phyloP scores from a whole-genome alignment of 2,888 invertebrate species.

The Chironomus riparius region DNA sequence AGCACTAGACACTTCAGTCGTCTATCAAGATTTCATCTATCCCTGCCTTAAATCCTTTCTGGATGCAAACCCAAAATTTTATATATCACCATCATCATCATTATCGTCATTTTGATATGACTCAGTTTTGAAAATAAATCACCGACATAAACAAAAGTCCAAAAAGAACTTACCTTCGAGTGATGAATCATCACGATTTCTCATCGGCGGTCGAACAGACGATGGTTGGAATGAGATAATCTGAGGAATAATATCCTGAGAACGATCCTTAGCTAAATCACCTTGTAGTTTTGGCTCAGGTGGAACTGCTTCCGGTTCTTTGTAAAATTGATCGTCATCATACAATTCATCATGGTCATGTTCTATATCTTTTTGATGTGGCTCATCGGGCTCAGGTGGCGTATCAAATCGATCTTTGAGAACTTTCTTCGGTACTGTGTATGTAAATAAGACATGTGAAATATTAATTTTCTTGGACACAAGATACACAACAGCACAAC shows the following conservation, averaged over 20 bases:
- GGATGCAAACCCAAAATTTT: too few species aligned
- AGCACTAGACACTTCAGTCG: too few species aligned
- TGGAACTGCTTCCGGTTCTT: constrained; percentile 49
- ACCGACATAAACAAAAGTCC: not conserved
- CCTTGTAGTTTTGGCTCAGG: constrained; percentile 44
- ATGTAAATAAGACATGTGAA: too few species aligned
- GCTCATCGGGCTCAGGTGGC: constrained; percentile 68
- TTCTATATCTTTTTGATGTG: constrained; percentile 44
- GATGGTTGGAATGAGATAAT: not conserved
- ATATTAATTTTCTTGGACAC: too few species aligned
- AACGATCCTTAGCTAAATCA: constrained; percentile 33
- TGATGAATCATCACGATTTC: constrained; percentile 1
- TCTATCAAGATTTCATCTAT: too few species aligned
- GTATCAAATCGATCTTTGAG: constrained; percentile 75
- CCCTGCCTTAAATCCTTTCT: too few species aligned
- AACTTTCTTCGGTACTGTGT: constrained; percentile 70
- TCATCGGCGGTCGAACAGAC: not conserved
- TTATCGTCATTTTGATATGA: too few species aligned
- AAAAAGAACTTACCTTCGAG: constrained; percentile 10
- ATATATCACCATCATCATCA: too few species aligned
- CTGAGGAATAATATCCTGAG: not conserved
- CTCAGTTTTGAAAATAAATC: not conserved
- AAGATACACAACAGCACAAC: too few species aligned
- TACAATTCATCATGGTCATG: constrained; percentile 47
- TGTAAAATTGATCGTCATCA: constrained; percentile 48